Evolutionary conservation across 2,113 vertebrate species (phyloP).

Genomic region (Neofelis nebulosa): DNA sequence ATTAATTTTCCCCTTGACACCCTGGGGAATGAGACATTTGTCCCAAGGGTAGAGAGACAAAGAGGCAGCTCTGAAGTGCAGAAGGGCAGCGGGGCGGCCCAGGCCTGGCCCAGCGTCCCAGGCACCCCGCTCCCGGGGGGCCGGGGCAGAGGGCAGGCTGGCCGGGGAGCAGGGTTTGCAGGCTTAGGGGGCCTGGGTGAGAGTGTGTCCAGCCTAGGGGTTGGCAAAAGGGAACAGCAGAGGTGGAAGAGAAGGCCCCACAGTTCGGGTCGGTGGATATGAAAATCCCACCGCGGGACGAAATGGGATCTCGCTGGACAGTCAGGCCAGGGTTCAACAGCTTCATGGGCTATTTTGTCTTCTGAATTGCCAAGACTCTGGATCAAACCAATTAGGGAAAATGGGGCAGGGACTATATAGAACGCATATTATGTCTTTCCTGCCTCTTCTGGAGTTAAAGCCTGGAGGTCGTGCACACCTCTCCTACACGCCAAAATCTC

Average conservation of each 20-base stretch:
- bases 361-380: neutral
- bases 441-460: neutral
- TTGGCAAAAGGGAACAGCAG: neutral
- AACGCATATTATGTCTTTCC: rapidly evolving
- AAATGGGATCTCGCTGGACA: neutral
- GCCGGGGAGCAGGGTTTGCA: neutral
- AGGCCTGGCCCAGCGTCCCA: neutral
- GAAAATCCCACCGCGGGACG: neutral
- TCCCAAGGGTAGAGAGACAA: constrained; percentile 79
- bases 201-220: neutral
- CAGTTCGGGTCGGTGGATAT: rapidly evolving
- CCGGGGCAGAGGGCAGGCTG: neutral
- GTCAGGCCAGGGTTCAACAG: neutral
- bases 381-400: neutral
- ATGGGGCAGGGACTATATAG: neutral
- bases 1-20: constrained; percentile 83
- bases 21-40: constrained; percentile 80
- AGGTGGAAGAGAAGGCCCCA: neutral
- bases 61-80: neutral
- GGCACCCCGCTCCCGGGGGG: neutral
- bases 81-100: rapidly evolving
- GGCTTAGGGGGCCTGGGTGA: neutral
- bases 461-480: neutral
- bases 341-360: no score
- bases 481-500: neutral